Evolutionary conservation across 2,888 invertebrate genomes (phyloP), one percentile per base, ranked within the genome.

Genomic region (Lamproptera curius): DNA sequence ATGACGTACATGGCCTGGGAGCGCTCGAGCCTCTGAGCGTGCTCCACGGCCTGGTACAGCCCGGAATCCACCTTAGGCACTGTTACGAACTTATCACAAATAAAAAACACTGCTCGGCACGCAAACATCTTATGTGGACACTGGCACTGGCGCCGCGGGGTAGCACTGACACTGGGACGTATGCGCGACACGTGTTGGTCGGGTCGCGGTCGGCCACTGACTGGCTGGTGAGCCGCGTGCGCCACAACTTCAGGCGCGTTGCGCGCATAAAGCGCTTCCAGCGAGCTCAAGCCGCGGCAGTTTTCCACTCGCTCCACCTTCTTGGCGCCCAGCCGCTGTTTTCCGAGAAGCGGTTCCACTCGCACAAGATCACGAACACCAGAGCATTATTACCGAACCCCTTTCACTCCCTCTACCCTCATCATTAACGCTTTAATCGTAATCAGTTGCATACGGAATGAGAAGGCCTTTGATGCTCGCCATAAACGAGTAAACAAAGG

Each of bases 1-100:
- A 88, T 85, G 84, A 87, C 88, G 84, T 87, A 88, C 88, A 88
- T 88, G 75, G 85, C 86, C 83, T 79, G 86, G 75, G 86, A 85
- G 83, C 86, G 85, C 78, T 84, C 82, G 76, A 85, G 82, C 76
- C 83, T 78, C 65, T 78, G 75, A 67, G 85, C 77, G 74, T 79
- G 86, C 85, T 84, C 86, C 80, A 85, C 84, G 76, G 85, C 80
- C 79, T 73, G 82, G 70, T 85, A 87, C 46, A 85, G 71, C 68
- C 84, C 84, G 83, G 85, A 83, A 86, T 87, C 86, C 86, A 87
- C 85, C 79, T 80, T 78, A 71, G 58, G 65, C 85, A 86, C 82
- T 78, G 53, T 51, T 43, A 28, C 69, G 63, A 76, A 80, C 73
- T 67, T 70, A 65, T 70, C 83, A 84, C 82, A 72, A 77, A 77